These are phyloP conservation scores for Panopea generosa DNA, from an alignment of 2,888 invertebrate genomes.

Conservation along the genomic window DNA sequence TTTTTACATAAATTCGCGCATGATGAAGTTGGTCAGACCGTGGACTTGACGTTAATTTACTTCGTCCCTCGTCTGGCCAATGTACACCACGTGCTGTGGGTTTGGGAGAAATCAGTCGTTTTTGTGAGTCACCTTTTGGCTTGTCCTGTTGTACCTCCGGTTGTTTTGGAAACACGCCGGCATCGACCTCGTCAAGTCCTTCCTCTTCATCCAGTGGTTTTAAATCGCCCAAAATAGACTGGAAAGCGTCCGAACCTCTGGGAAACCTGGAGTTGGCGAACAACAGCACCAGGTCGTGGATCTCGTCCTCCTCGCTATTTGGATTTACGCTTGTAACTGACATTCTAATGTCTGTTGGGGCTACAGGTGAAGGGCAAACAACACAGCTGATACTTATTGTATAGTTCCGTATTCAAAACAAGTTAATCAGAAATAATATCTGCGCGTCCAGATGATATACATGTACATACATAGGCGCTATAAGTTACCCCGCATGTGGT, in stretches of 20 bases:
- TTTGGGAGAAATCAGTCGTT: conserved; percentile 29
- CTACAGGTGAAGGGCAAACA: too few relatives aligned
- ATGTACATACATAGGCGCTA: too few relatives aligned
- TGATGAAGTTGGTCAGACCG: conserved; percentile 30
- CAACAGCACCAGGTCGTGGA: conserved; percentile 54
- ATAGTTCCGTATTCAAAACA: too few relatives aligned
- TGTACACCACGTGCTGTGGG: conserved; percentile 48
- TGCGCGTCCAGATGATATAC: too few relatives aligned
- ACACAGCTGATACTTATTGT: too few relatives aligned
- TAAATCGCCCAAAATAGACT: conserved; percentile 51
- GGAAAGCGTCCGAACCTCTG: conserved; percentile 54
- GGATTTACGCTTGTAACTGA: conserved; percentile 3
- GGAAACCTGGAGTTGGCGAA: conserved; percentile 60
- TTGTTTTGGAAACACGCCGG: neutral
- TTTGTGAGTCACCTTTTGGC: neutral
- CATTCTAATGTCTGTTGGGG: conserved; percentile 4
- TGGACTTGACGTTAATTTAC: conserved; percentile 34
- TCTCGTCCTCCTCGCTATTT: conserved; percentile 41
- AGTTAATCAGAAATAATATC: too few relatives aligned
- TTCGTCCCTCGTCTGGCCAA: conserved; percentile 43
- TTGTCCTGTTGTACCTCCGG: neutral
- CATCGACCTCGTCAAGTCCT: neutral
- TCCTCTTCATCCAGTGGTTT: conserved; percentile 12
- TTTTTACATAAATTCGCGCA: conserved; percentile 55
- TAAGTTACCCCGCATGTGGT: too few relatives aligned